These are phyloP conservation scores for Lasiurus cinereus DNA, from an alignment of 2,113 vertebrate species.

Conservation along the genomic window DNA sequence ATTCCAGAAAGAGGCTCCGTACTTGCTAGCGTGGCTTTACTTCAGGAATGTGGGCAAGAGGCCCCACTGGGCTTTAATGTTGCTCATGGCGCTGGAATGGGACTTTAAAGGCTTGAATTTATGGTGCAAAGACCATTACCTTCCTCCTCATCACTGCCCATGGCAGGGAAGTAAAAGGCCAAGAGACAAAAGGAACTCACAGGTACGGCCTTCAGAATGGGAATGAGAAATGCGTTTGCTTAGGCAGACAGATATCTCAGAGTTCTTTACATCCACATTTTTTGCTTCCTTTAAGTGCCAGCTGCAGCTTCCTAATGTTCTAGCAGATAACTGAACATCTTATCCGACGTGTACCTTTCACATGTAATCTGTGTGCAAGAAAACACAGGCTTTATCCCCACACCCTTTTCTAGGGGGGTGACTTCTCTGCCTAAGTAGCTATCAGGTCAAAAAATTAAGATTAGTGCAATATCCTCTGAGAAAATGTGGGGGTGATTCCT, in stretches of 20 bases:
- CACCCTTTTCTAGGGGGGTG: background rate
- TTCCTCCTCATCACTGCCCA: conserved; percentile 6
- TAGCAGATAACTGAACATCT: background rate
- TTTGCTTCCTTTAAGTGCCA: background rate
- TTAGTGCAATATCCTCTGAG: background rate
- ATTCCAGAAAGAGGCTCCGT: background rate
- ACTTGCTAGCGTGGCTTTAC: background rate
- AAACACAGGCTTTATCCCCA: conserved; percentile 20
- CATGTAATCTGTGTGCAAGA: background rate
- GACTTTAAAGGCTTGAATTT: conserved; percentile 14
- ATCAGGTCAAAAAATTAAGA: no score
- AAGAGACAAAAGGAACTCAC: conserved; percentile 46
- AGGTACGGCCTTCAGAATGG: background rate
- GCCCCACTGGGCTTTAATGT: background rate
- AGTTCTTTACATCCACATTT: background rate
- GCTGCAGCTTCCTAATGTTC: background rate
- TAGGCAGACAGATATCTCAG: conserved; percentile 37
- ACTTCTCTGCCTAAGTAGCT: background rate
- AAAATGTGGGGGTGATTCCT: background rate
- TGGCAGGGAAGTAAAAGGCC: background rate
- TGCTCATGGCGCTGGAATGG: background rate
- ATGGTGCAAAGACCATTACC: conserved; percentile 57
- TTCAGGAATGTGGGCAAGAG: background rate
- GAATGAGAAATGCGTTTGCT: background rate
- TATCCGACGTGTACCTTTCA: conserved; percentile 3